Evolutionary conservation across 2,888 invertebrate genomes (phyloP).

Genomic region (Hermaeophaga mercurialis): DNA sequence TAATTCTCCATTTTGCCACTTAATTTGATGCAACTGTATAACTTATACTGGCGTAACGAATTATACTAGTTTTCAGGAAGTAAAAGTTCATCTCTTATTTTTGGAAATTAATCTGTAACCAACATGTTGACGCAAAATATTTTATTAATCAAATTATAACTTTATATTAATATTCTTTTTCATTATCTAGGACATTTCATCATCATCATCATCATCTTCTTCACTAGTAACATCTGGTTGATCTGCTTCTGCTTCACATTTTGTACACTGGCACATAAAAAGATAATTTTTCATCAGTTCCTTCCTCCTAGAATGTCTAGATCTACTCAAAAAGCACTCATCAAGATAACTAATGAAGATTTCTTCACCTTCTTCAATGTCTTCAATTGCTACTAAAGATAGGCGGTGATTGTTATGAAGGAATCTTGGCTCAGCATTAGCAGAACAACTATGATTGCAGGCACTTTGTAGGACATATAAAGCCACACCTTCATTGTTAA

Average conservation of each 20-base stretch:
- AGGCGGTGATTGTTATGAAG: slow-evolving; percentile 74
- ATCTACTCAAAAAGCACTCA: slow-evolving; percentile 79
- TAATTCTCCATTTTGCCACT: no score
- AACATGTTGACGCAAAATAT: no score
- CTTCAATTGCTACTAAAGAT: slow-evolving; percentile 71
- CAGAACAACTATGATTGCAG: slow-evolving; percentile 90
- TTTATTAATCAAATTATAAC: no score
- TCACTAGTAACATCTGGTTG: slow-evolving; percentile 86
- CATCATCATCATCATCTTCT: slow-evolving; percentile 64
- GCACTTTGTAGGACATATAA: slow-evolving; percentile 85
- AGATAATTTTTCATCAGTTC: slow-evolving; percentile 78
- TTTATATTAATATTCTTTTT: no score
- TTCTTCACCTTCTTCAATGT: slow-evolving; percentile 82
- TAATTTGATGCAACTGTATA: no score
- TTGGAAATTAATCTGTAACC: no score
- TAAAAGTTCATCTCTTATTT: no score
- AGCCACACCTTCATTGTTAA: slow-evolving; percentile 92
- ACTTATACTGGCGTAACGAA: no score
- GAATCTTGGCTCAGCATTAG: slow-evolving; percentile 87
- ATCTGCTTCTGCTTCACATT: slow-evolving; percentile 73
- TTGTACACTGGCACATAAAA: slow-evolving; percentile 81
- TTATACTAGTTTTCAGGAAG: no score
- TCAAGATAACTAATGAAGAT: slow-evolving; percentile 90
- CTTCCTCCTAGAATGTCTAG: slow-evolving; percentile 87
- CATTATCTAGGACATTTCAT: no score